phyloP scores from a whole-genome alignment of 2,797 vertebrate genomes.

The Rhinoraja longicauda region DNA sequence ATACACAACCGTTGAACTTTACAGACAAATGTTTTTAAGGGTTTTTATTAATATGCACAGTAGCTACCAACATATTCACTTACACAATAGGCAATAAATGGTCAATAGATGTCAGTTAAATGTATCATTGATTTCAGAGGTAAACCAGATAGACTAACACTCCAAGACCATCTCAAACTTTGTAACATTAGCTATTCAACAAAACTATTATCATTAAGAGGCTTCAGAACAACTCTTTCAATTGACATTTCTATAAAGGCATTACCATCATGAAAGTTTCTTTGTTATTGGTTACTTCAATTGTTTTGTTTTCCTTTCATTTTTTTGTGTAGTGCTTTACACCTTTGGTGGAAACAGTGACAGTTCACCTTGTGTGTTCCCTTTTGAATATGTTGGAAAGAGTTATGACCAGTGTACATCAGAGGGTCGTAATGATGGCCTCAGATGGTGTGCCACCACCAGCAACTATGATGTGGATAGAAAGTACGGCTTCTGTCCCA shows the following conservation, averaged over 20 bases:
- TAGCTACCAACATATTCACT: background rate
- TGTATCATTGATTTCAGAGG: background rate
- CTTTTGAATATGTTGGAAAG: constrained; percentile 70
- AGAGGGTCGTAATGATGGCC: constrained; percentile 74
- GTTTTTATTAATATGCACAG: background rate
- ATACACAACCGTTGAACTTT: no score
- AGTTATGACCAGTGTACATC: constrained; percentile 79
- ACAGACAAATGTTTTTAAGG: no score
- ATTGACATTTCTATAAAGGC: background rate
- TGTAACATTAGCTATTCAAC: background rate
- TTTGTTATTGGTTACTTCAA: background rate
- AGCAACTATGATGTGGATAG: constrained; percentile 73
- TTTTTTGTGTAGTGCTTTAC: constrained; percentile 67
- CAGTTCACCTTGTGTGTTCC: constrained; percentile 72
- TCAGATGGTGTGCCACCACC: constrained; percentile 91
- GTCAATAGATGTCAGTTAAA: background rate
- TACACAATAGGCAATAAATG: background rate
- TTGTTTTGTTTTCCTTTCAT: background rate
- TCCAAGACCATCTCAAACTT: background rate
- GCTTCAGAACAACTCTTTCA: background rate
- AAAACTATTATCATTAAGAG: background rate
- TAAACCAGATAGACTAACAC: background rate
- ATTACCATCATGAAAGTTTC: background rate
- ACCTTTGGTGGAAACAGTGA: constrained; percentile 74
- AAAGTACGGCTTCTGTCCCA: constrained; percentile 85